Evolutionary conservation across 2,888 invertebrate species (phyloP).

Genomic region (Metopia argyrocephala): DNA sequence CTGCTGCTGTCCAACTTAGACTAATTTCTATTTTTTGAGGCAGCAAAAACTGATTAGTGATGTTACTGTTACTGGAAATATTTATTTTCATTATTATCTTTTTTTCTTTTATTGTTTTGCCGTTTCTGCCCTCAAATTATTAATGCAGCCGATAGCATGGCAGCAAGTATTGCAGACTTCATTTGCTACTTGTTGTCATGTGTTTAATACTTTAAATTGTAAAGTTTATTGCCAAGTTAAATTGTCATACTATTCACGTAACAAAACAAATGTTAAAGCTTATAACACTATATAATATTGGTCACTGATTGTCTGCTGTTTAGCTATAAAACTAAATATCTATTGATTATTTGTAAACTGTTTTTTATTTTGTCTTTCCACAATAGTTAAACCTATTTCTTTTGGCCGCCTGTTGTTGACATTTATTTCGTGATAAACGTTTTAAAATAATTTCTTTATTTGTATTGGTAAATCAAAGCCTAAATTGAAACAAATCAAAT

Average conservation of each 20-base stretch:
- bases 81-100: too few relatives aligned
- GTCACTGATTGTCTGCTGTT: slow-evolving; percentile 1
- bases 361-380: not conserved
- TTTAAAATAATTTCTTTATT: not conserved
- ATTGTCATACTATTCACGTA: not conserved
- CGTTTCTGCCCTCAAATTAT: too few relatives aligned
- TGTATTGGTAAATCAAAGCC: not conserved
- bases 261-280: not conserved
- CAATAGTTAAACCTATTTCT: not conserved
- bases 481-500: slow-evolving; percentile 30
- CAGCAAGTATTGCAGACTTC: too few relatives aligned
- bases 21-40: too few relatives aligned
- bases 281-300: not conserved
- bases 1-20: too few relatives aligned
- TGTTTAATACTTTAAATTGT: too few relatives aligned
- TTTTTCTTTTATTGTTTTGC: too few relatives aligned
- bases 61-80: too few relatives aligned
- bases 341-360: slow-evolving; percentile 30
- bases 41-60: too few relatives aligned
- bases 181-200: too few relatives aligned
- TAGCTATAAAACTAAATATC: slow-evolving; percentile 16
- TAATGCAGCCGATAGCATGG: too few relatives aligned
- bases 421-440: slow-evolving; percentile 44
- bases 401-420: slow-evolving; percentile 12
- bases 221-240: slow-evolving; percentile 38